Base-by-base conservation (phyloP, 2,113 vertebrate species). In the Chroicocephalus ridibundus region DNA sequence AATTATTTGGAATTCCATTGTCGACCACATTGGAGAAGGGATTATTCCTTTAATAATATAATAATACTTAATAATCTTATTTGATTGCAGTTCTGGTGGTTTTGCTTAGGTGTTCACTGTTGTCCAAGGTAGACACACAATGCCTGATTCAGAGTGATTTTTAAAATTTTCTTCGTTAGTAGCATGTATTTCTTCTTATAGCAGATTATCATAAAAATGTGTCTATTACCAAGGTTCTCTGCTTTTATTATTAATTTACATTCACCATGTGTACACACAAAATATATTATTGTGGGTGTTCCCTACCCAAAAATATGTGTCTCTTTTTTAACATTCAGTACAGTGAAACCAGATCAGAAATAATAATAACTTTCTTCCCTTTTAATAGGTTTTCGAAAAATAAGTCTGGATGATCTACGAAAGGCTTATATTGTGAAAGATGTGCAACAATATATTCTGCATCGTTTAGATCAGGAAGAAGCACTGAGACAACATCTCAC, bases 391-490 rank as follows among this genome's bases (percentile, higher is more conserved):
- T 99, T 99, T 96, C 98, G 99, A 74, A 99, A 99, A 97, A 99
- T 99, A 97, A 99, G 99, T 95, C 98, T 99, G 27, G 99, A 99
- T 46, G 99, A 99, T 96, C 99, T 99, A 9, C 99, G 99, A 13
- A 99, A 99, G 93, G 99, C 99, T 10, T 99, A 99, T 70, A 99
- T 99, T 8, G 99, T 99, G 64, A 99, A 99, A 97, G 99, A 99
- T 55, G 99, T 99, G 22, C 99, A 99, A 19, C 99, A 99, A 84
- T 99, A 99, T 93, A 99, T 99, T 94, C 99, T 99, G 32, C 99
- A 99, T 97, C 98, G 99, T 51, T 98, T 99, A 92, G 99, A 99
- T 95, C 99, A 99, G 94, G 99, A 99, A 95, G 99, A 99, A 98
- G 99, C 99, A 11, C 98, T 99, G 88, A 98, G 99, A 77, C 99